Percentiles rank a stretch among this genome's conserved stretches.
Evolutionary conservation across 2,113 vertebrate genomes (phyloP).

Genomic region (Hyla sarda): DNA sequence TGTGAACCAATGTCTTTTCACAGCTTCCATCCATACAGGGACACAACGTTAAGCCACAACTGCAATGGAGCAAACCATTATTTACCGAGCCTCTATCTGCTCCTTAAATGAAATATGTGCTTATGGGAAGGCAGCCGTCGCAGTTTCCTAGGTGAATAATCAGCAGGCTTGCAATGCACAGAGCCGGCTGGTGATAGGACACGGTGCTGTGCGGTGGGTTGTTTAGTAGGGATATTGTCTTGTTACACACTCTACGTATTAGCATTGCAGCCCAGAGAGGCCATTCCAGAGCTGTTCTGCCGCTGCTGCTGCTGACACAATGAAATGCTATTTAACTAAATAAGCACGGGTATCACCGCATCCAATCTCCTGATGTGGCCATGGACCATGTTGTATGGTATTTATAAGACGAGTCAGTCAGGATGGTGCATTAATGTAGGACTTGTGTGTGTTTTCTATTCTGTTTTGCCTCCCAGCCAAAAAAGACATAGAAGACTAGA

Average conservation of each 20-base stretch:
- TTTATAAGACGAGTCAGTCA: background rate
- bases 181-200: background rate
- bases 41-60: background rate
- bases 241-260: constrained; percentile 54
- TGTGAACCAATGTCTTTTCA: background rate
- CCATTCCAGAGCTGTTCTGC: constrained; percentile 36
- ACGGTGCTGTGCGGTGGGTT: background rate
- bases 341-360: constrained; percentile 4
- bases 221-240: background rate
- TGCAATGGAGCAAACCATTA: constrained; percentile 32
- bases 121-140: background rate
- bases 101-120: constrained; percentile 24
- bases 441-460: constrained; percentile 49
- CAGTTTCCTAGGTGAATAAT: constrained; percentile 53
- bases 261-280: constrained; percentile 65
- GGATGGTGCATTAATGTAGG: constrained; percentile 54
- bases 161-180: constrained; percentile 25
- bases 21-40: background rate
- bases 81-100: constrained; percentile 34
- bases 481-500: constrained; percentile 42
- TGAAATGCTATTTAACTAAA: constrained; percentile 61
- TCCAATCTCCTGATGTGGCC: too few species aligned
- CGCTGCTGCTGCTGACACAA: constrained; percentile 45
- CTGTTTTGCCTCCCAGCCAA: constrained; percentile 46
- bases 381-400: constrained; percentile 48